Evolutionary conservation across 2,113 vertebrate genomes (phyloP).

Genomic region (Vireo altiloquus): DNA sequence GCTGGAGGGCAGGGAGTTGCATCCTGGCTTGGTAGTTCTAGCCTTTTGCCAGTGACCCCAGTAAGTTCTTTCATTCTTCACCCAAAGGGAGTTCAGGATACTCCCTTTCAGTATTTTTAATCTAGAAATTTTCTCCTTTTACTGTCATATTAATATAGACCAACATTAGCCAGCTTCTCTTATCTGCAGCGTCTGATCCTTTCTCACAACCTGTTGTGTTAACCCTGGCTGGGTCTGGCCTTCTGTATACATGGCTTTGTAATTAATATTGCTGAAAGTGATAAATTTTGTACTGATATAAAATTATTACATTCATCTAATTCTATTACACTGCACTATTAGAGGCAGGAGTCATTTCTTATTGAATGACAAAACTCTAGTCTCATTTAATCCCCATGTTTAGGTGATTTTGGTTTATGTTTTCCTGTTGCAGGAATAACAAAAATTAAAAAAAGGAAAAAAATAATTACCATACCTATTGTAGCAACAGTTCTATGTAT

Average conservation of each 20-base stretch:
- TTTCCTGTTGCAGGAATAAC: not conserved
- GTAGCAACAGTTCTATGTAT: not conserved
- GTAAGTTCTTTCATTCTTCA: not conserved
- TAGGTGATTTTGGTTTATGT: not conserved
- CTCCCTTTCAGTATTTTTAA: not conserved
- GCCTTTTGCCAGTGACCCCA: not conserved
- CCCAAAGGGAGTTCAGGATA: not conserved
- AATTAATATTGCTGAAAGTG: not conserved
- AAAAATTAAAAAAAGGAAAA: accelerated
- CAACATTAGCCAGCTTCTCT: not conserved
- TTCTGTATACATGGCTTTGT: not conserved
- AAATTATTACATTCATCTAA: not conserved
- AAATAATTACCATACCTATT: not conserved
- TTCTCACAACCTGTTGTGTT: not conserved
- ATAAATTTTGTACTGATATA: not conserved
- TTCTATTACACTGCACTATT: not conserved
- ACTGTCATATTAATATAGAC: not conserved
- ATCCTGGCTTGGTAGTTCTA: not conserved
- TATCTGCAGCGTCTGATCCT: not conserved
- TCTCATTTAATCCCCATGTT: not conserved
- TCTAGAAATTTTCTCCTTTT: not conserved
- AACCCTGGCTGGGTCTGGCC: not conserved
- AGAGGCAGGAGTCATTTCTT: not conserved
- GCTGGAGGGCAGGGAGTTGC: accelerated
- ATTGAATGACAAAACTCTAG: not conserved